A percentile compares a stretch with the other conserved stretches of the same genome.
phyloP scores from a whole-genome alignment of 2,888 invertebrate genomes.

The Carterocephalus palaemon region DNA sequence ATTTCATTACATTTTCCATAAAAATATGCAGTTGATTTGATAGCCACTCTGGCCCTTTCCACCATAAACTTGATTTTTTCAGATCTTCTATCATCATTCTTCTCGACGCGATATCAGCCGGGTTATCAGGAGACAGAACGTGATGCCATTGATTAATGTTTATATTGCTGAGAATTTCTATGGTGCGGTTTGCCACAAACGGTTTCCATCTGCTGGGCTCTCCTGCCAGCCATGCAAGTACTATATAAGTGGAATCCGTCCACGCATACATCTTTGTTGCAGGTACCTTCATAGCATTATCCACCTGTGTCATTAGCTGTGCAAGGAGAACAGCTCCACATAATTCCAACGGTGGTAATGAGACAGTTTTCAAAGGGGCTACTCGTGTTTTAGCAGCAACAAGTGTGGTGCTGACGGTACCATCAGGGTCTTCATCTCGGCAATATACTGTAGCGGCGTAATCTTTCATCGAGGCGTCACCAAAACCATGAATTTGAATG shows the following conservation, averaged over 20 bases:
- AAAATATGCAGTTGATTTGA: too few relatives aligned
- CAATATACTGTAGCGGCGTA: constrained; percentile 26
- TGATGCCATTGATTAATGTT: constrained; percentile 21
- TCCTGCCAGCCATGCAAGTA: constrained; percentile 16
- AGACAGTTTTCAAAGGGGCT: neutral
- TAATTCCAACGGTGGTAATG: constrained; percentile 1
- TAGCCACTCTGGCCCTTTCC: constrained; percentile 5
- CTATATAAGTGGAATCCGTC: constrained; percentile 13
- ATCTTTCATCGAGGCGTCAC: constrained; percentile 24
- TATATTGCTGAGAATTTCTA: constrained; percentile 28
- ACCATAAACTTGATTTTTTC: neutral
- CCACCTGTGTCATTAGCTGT: constrained; percentile 4
- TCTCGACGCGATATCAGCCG: constrained; percentile 30
- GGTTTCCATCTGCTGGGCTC: constrained; percentile 28
- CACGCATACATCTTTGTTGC: neutral
- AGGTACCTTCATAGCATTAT: neutral
- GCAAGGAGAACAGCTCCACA: constrained; percentile 20
- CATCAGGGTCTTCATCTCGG: too few relatives aligned
- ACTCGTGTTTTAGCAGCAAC: too few relatives aligned
- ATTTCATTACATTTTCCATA: too few relatives aligned
- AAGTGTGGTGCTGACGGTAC: too few relatives aligned
- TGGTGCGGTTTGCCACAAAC: constrained; percentile 28
- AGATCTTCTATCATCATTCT: neutral
- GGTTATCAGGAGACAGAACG: constrained; percentile 31
- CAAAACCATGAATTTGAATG: constrained; percentile 23